Conservation (phyloP, 2,888 invertebrate genomes). For the Cosmopolites sordidus region DNA sequence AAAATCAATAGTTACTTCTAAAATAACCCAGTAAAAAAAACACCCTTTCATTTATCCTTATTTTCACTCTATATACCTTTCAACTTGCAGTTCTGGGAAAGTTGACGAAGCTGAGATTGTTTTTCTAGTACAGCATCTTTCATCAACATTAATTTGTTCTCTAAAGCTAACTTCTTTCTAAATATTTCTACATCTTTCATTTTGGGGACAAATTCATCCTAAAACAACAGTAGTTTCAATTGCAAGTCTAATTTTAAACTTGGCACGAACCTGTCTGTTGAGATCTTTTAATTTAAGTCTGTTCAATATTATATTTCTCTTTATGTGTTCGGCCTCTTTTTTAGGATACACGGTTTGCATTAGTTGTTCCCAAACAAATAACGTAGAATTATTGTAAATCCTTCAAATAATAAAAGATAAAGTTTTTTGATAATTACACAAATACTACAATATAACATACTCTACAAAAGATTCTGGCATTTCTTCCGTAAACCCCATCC, state of each 20-base stretch:
- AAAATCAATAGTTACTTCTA: slow-evolving; percentile 30
- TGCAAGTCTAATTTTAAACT: not conserved
- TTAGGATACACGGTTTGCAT: slow-evolving; percentile 29
- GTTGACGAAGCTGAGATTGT: slow-evolving; percentile 18
- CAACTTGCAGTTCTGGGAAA: slow-evolving; percentile 27
- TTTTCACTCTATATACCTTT: slow-evolving; percentile 27
- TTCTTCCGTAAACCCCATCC: slow-evolving; percentile 32
- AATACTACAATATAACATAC: slow-evolving; percentile 21
- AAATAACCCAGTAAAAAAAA: too few species aligned
- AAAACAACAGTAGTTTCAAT: slow-evolving; percentile 8
- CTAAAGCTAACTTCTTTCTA: slow-evolving; percentile 23
- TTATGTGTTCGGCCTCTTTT: slow-evolving; percentile 29
- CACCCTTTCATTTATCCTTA: too few species aligned
- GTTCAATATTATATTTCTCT: slow-evolving; percentile 30
- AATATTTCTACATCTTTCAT: slow-evolving; percentile 29
- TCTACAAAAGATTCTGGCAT: slow-evolving; percentile 29
- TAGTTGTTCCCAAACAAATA: slow-evolving; percentile 34
- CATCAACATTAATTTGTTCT: slow-evolving; percentile 22
- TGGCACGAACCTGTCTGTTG: slow-evolving; percentile 27
- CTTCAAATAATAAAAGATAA: slow-evolving; percentile 22
- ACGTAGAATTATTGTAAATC: slow-evolving; percentile 31
- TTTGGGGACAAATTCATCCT: slow-evolving; percentile 29
- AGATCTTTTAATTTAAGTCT: slow-evolving; percentile 29
- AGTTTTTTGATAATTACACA: not conserved
- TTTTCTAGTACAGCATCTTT: slow-evolving; percentile 23